Evolutionary conservation across 2,113 vertebrate species (phyloP), one percentile per base, ranked within the genome.

Genomic region (Bagarius yarrelli): DNA sequence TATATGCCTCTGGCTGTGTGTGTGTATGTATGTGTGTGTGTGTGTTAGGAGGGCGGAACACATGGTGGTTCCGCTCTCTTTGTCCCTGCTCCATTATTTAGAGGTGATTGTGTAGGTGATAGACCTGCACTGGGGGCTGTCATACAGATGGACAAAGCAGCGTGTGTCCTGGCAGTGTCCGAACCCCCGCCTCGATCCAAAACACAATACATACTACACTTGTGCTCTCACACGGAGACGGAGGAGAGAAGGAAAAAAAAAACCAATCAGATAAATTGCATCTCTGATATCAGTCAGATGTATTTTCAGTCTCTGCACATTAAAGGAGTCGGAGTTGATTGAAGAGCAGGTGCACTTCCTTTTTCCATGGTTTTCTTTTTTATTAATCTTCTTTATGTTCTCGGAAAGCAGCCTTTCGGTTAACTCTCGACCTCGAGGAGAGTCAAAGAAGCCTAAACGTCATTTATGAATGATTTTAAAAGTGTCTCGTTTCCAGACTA

Each of bases 61-160:
- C 50, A 30, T 60, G 4, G 59, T n/a, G 78, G 78, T 50, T 73
- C 70, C 19, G 61, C 64, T 76, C 72, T 67, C 80, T 69, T 30
- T 81, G 69, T 81, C 61, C 75, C 75, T 73, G 77, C 69, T 76
- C 73, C 56, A 69, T 76, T 78, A 73, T 70, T 73, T 73, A 77
- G 76, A 79, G 82, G 74, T 78, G 83, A 84, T 77, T 47, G 76
- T 76, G 66, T 83, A 73, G 87, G 70, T 79, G 83, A 85, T 50
- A 19, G 70, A 83, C 78, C 85, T 85, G 81, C 78, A 84, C 82
- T 79, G 53, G 79, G 69, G 87, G 78, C 76, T 77, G 77, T 60
- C 79, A 85, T 83, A 80, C 88, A 90, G 89, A 88, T 89, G 89
- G 88, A 79, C 78, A 56, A 30, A 88, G 40, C 87, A 81, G 86